Conservation (phyloP, 1,140 invertebrate genomes). For the Drosophila orosa region DNA sequence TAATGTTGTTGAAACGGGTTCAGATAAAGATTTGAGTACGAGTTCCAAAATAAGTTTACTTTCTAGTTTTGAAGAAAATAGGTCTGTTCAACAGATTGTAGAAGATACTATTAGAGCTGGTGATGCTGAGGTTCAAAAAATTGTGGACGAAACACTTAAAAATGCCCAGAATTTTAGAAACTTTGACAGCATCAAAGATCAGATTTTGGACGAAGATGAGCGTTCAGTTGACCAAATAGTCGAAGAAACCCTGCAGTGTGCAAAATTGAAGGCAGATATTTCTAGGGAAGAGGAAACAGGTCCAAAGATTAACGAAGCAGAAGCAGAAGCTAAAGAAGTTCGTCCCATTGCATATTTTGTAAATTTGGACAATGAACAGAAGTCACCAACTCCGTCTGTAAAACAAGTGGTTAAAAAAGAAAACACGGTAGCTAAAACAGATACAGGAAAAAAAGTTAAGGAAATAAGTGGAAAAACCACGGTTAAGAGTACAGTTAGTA, state of each 20-base stretch:
- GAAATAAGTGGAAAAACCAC: slow-evolving; percentile 2
- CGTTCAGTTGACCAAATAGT: slow-evolving; percentile 65
- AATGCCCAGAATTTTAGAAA: slow-evolving; percentile 33
- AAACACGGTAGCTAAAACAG: slow-evolving; percentile 27
- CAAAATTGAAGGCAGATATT: slow-evolving; percentile 1
- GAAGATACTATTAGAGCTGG: slow-evolving; percentile 70
- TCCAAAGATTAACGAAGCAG: background rate
- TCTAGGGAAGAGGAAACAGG: background rate
- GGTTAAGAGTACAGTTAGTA: slow-evolving; percentile 2
- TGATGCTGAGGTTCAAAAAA: slow-evolving; percentile 65
- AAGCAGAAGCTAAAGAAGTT: slow-evolving; percentile 45
- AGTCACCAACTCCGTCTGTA: background rate
- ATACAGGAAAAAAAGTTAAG: slow-evolving; percentile 9
- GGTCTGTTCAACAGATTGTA: slow-evolving; percentile 69
- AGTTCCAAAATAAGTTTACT: slow-evolving; percentile 5
- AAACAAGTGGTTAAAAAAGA: slow-evolving; percentile 16
- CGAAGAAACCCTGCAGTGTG: slow-evolving; percentile 61
- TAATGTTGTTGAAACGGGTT: background rate
- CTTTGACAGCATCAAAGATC: slow-evolving; percentile 1
- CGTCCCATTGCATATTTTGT: slow-evolving; percentile 73
- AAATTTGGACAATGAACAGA: slow-evolving; percentile 54
- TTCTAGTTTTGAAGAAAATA: slow-evolving; percentile 34
- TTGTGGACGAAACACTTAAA: slow-evolving; percentile 64
- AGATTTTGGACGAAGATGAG: slow-evolving; percentile 6
- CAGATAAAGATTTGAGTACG: background rate